phyloP scores from a whole-genome alignment of 2,797 vertebrate genomes.

The Anisognathus igniventris region DNA sequence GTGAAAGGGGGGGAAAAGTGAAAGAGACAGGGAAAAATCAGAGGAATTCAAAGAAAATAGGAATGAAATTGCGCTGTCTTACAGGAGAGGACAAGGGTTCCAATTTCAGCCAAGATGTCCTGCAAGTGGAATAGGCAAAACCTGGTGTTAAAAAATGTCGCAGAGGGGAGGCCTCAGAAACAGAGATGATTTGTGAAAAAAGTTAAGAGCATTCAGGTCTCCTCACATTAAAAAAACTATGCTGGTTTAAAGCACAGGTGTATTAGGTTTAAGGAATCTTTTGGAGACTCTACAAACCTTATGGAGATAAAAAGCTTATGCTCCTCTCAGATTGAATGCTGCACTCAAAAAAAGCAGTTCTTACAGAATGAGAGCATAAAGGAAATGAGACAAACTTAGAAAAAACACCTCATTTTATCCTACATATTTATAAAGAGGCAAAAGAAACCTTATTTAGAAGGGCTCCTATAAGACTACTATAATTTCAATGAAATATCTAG shows the following conservation, averaged over 20 bases:
- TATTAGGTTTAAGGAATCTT: not conserved
- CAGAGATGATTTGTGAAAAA: not conserved
- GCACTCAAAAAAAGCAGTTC: not conserved
- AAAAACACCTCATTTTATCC: not conserved
- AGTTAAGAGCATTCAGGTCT: not conserved
- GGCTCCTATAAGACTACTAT: not conserved
- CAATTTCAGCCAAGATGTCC: not conserved
- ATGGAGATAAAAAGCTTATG: not conserved
- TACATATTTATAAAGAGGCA: not conserved
- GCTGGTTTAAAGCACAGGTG: not conserved
- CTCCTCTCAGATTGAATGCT: not conserved
- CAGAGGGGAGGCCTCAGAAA: not conserved
- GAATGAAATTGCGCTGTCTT: not conserved
- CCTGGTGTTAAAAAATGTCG: accelerated
- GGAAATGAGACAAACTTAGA: not conserved
- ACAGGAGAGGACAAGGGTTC: not conserved
- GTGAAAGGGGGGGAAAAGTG: accelerated
- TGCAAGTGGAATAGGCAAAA: not conserved
- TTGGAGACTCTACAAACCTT: not conserved
- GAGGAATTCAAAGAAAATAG: not conserved
- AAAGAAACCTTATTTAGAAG: not conserved
- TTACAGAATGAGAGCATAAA: not conserved
- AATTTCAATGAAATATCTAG: not conserved
- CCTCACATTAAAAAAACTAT: not conserved
- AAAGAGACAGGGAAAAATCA: not conserved